These are phyloP conservation scores for Petrocephalus schoutedeni DNA, from an alignment of 2,797 vertebrate genomes.

Conservation along the genomic window DNA sequence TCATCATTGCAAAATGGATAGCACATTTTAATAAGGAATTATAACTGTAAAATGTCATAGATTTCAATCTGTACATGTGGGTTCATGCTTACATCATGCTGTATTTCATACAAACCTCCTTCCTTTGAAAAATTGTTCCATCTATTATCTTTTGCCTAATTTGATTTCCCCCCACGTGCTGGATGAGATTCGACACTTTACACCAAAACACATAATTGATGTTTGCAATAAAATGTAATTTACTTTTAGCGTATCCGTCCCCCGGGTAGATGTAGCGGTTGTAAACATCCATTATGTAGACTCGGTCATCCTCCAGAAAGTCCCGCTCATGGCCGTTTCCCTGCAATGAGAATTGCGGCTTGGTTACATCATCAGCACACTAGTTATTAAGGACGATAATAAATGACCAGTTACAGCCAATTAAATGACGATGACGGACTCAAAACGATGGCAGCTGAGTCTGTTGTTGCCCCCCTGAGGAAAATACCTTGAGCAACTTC, in stretches of 20 bases:
- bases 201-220: constrained; percentile 21
- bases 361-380: constrained; percentile 4
- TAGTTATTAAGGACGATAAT: not conserved
- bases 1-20: not conserved
- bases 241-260: constrained; percentile 85
- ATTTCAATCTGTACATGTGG: not conserved
- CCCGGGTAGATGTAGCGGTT: constrained; percentile 91
- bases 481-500: not conserved
- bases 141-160: constrained; percentile 6
- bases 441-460: not conserved
- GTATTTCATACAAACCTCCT: not conserved
- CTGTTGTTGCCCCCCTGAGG: not conserved
- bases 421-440: constrained; percentile 9
- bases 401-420: not conserved
- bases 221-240: constrained; percentile 48
- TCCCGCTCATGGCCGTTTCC: constrained; percentile 94
- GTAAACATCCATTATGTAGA: constrained; percentile 94
- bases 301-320: constrained; percentile 82
- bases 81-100: not conserved
- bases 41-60: not conserved
- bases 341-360: constrained; percentile 51
- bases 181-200: constrained; percentile 14
- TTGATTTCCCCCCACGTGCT: not conserved
- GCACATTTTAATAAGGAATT: not conserved
- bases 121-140: constrained; percentile 4